Conservation (phyloP, 2,797 vertebrate species). For the Basileuterus tristriatus region DNA sequence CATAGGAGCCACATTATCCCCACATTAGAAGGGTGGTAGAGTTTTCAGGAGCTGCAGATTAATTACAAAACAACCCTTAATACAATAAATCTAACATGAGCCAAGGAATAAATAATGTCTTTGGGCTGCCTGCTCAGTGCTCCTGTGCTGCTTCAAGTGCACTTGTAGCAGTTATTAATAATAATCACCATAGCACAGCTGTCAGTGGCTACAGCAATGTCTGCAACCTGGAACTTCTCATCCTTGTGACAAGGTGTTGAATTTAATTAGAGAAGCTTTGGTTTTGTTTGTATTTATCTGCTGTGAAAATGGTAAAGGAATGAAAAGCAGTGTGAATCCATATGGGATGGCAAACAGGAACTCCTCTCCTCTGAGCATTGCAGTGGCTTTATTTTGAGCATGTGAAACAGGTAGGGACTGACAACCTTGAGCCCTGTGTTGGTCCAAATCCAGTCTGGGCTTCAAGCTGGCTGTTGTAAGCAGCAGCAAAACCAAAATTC, state of each 20-base stretch:
- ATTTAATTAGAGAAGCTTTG: not conserved
- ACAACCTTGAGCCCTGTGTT: not conserved
- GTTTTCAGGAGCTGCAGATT: not conserved
- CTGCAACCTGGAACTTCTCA: not conserved
- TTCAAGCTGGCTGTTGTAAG: not conserved
- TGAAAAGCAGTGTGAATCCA: not conserved
- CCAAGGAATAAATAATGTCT: conserved; percentile 2
- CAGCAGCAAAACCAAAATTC: not conserved
- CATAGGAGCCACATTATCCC: not conserved
- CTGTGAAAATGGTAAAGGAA: not conserved
- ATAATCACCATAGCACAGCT: not conserved
- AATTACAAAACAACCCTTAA: not conserved
- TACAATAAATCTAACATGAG: not conserved
- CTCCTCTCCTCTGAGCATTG: not conserved
- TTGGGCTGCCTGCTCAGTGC: not conserved
- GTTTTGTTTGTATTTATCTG: not conserved
- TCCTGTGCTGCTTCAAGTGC: not conserved
- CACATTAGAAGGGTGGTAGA: not conserved
- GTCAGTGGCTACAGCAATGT: not conserved
- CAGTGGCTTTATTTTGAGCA: not conserved
- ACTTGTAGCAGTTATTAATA: not conserved
- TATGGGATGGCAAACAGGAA: not conserved
- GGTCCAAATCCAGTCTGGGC: not conserved
- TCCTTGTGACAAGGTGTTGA: not conserved
- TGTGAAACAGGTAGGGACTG: not conserved